Evolutionary conservation across 2,113 vertebrate genomes (phyloP).

Genomic region (Daubentonia madagascariensis): DNA sequence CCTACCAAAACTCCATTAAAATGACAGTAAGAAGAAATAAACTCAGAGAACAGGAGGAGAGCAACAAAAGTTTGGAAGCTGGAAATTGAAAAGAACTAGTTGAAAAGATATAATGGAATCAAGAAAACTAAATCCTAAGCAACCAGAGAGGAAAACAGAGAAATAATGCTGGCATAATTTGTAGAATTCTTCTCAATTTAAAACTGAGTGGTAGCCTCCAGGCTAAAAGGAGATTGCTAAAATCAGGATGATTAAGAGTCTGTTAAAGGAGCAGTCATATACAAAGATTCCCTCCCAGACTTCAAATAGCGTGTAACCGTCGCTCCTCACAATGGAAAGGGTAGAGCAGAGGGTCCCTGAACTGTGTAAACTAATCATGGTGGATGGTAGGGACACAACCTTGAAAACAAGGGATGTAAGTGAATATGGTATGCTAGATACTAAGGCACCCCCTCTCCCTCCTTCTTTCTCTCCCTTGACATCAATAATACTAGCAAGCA

Average conservation of each 20-base stretch:
- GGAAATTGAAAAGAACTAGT: background rate
- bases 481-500: background rate
- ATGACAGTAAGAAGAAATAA: background rate
- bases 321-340: background rate
- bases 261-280: background rate
- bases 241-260: background rate
- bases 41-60: background rate
- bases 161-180: background rate
- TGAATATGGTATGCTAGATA: background rate
- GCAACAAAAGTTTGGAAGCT: background rate
- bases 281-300: background rate
- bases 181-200: background rate
- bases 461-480: background rate
- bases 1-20: background rate
- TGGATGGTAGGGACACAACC: too few relatives aligned
- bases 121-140: background rate
- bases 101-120: background rate
- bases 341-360: background rate
- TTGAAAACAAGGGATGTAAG: background rate
- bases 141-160: background rate
- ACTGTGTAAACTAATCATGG: background rate
- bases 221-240: background rate
- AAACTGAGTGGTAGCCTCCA: background rate
- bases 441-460: background rate
- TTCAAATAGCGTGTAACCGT: background rate